Evolutionary conservation across 2,888 invertebrate species (phyloP), one percentile per base, ranked within the genome.

Genomic region (Dendrolimus houi): DNA sequence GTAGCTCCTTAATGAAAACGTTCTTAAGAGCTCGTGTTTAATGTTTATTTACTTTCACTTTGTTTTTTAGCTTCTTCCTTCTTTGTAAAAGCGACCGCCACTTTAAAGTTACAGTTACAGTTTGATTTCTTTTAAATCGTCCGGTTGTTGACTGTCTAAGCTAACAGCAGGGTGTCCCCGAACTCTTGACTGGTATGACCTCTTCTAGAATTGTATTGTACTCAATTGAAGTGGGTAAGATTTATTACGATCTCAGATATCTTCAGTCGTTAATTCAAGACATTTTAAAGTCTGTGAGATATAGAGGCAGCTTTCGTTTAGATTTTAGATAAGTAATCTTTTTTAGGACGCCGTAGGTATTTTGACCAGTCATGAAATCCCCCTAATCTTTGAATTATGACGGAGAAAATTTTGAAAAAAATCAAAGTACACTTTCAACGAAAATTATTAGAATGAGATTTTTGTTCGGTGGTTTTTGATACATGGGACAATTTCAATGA

Each of bases 21-120:
- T 81, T 83, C 78, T 79, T 79, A 83, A 87, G 85, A 83, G 79
- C 79, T 79, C 63, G 78, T 80, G 81, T 82, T 87, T 85, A 85
- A 83, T 81, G 82, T 85, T 84, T 85, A 87, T 82, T 85, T 80
- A 82, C 81, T 82, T 83, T 77, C 79, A 83, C 77, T 85, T 81
- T 74, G 74, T 84, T 85, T 85, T 81, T 86, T 77, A 80, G 66
- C 72, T 73, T 66, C 68, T 74, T 71, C 72, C 74, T 79, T 73
- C 70, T 71, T 75, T 74, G 68, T 74, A 70, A 75, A 71, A 75
- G 70, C 70, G 60, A 72, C 65, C 62, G 64, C 68, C 59, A 70
- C 68, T 66, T 69, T 67, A 71, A 68, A 69, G 70, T 70, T 71
- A 68, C 71, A 75, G 72, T 66, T 67, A 65, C 64, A 65, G 68